A percentile compares a stretch with the other conserved stretches of the same genome.
These are phyloP conservation scores for Zaprionus bogoriensis DNA, from an alignment of 2,888 invertebrate species.

Conservation along the genomic window DNA sequence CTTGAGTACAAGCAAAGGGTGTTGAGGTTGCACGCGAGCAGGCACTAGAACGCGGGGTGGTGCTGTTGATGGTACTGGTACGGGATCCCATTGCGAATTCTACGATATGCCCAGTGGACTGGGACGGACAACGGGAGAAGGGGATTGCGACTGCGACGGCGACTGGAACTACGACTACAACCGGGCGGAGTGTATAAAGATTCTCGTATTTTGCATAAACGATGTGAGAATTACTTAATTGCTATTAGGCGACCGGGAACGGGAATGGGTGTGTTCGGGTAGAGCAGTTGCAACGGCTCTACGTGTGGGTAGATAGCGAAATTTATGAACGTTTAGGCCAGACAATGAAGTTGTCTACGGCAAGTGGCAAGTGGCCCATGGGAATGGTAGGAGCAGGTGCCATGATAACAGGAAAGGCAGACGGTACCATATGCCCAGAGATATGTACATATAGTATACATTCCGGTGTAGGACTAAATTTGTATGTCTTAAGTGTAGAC, in stretches of 20 bases:
- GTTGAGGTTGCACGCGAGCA: conserved; percentile 78
- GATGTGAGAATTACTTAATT: conserved; percentile 79
- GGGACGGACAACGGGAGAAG: conserved; percentile 7
- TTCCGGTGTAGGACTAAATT: background rate
- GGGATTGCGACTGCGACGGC: too few relatives aligned
- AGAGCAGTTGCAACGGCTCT: conserved; percentile 31
- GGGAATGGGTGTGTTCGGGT: conserved; percentile 24
- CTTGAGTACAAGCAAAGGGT: conserved; percentile 77
- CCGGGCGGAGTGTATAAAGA: conserved; percentile 30
- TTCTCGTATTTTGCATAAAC: conserved; percentile 72
- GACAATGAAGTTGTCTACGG: conserved; percentile 70
- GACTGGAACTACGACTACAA: background rate
- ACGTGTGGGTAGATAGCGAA: conserved; percentile 36
- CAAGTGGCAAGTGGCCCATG: conserved; percentile 34
- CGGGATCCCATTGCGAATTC: background rate
- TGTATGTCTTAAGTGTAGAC: background rate
- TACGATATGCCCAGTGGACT: too few relatives aligned
- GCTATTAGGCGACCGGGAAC: conserved; percentile 40
- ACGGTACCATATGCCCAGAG: background rate
- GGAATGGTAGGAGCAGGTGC: conserved; percentile 28
- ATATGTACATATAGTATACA: conserved; percentile 2
- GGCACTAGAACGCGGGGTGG: conserved; percentile 42
- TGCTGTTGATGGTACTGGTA: background rate
- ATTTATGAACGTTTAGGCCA: conserved; percentile 63
- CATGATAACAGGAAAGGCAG: too few relatives aligned